phyloP scores from a whole-genome alignment of 2,888 invertebrate genomes.

The Sussaba pulchella region DNA sequence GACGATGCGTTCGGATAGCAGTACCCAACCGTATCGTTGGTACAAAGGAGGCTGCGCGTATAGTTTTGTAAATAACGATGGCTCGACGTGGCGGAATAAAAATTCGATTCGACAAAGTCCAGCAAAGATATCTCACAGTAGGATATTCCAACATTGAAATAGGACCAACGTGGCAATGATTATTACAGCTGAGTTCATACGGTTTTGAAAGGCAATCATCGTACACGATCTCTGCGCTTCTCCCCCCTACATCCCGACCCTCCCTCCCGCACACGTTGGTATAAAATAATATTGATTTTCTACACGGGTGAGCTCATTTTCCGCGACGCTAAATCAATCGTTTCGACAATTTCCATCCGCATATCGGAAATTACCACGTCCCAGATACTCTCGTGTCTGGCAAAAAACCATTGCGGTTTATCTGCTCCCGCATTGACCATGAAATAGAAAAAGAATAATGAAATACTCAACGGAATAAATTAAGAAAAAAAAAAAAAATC shows the following conservation, averaged over 20 bases:
- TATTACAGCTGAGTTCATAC: neutral
- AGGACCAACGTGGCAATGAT: slow-evolving; percentile 33
- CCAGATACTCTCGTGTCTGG: slow-evolving; percentile 25
- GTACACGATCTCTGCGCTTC: neutral
- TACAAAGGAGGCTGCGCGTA: neutral
- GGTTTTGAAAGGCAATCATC: slow-evolving; percentile 25
- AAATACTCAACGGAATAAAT: neutral
- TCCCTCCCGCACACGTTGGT: too few relatives aligned
- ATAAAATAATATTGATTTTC: slow-evolving; percentile 42
- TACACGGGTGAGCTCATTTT: slow-evolving; percentile 35
- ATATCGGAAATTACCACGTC: slow-evolving; percentile 31
- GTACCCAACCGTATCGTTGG: slow-evolving; percentile 25
- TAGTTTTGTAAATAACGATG: slow-evolving; percentile 12
- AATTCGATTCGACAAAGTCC: slow-evolving; percentile 38
- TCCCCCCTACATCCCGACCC: too few relatives aligned
- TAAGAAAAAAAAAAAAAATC: slow-evolving; percentile 7
- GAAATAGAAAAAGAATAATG: slow-evolving; percentile 13
- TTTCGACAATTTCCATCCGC: slow-evolving; percentile 45
- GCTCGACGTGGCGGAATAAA: neutral
- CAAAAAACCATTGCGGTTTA: slow-evolving; percentile 5
- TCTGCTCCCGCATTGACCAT: neutral
- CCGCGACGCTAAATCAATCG: neutral
- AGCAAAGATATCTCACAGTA: neutral
- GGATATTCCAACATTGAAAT: slow-evolving; percentile 39
- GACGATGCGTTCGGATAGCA: slow-evolving; percentile 4